These are phyloP conservation scores for Penaeus japonicus DNA, from an alignment of 1,140 invertebrate genomes.

Conservation along the genomic window DNA sequence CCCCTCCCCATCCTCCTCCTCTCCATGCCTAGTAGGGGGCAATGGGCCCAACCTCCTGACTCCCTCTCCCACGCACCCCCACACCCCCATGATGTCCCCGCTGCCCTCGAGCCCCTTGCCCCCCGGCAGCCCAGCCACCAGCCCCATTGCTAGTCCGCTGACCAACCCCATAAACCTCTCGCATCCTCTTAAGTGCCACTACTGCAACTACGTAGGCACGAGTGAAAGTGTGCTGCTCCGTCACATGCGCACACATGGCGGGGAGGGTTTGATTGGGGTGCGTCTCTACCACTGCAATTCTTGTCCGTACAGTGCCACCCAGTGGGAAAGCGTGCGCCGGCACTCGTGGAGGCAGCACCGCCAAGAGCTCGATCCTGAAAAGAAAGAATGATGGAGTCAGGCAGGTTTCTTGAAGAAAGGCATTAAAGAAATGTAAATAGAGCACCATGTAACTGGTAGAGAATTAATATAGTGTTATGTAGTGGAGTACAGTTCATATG, in stretches of 20 bases:
- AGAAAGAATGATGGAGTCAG: not conserved
- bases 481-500: no score
- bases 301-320: conserved; percentile 56
- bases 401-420: no score
- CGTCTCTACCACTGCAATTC: conserved; percentile 50
- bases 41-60: conserved; percentile 13
- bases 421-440: no score
- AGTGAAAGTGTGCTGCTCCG: conserved; percentile 42
- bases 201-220: conserved; percentile 45
- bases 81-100: conserved; percentile 34
- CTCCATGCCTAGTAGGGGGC: conserved; percentile 14
- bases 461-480: no score
- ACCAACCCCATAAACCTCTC: conserved; percentile 26
- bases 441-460: no score
- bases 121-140: conserved; percentile 15
- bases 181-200: conserved; percentile 41
- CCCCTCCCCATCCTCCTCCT: conserved; percentile 28
- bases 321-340: conserved; percentile 56
- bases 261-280: conserved; percentile 19
- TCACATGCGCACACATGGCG: conserved; percentile 43
- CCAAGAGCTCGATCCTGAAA: conserved; percentile 36
- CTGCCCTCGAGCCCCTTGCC: conserved; percentile 36
- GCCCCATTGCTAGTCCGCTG: conserved; percentile 25
- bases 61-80: conserved; percentile 25
- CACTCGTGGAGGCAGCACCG: conserved; percentile 56